phyloP scores from a whole-genome alignment of 1,140 invertebrate species.

The Calephelis virginiensis region DNA sequence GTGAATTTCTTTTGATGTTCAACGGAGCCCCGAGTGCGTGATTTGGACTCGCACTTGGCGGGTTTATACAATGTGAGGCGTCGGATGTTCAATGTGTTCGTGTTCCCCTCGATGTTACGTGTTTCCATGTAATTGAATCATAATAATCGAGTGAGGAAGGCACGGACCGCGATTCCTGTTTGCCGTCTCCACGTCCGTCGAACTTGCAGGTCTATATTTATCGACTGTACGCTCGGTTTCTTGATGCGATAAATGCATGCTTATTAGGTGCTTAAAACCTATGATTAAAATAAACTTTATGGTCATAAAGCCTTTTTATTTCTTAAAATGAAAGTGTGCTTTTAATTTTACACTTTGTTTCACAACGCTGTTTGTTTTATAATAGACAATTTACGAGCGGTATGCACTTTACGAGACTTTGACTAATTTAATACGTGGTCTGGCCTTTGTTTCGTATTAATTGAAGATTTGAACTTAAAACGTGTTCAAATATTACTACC shows the following conservation, averaged over 20 bases:
- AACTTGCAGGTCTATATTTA: constrained; percentile 36
- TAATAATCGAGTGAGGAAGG: constrained; percentile 49
- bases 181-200: constrained; percentile 43
- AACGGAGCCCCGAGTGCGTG: neutral
- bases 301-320: neutral
- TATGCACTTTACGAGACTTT: no score
- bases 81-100: constrained; percentile 25
- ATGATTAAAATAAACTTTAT: neutral
- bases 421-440: no score
- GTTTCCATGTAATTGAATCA: constrained; percentile 56
- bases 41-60: neutral
- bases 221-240: constrained; percentile 25
- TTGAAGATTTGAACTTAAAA: neutral
- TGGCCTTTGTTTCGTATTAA: no score
- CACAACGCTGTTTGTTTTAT: no score
- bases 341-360: no score
- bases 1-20: neutral
- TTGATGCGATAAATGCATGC: neutral
- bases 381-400: no score
- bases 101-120: constrained; percentile 34
- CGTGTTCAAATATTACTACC: neutral
- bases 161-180: constrained; percentile 59
- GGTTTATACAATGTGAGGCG: constrained; percentile 9
- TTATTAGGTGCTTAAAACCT: constrained; percentile 6
- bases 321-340: no score